A percentile compares a stretch with the other conserved stretches of the same genome.
These are phyloP conservation scores for Myioborus miniatus DNA, from an alignment of 2,797 vertebrate species.

Conservation along the genomic window DNA sequence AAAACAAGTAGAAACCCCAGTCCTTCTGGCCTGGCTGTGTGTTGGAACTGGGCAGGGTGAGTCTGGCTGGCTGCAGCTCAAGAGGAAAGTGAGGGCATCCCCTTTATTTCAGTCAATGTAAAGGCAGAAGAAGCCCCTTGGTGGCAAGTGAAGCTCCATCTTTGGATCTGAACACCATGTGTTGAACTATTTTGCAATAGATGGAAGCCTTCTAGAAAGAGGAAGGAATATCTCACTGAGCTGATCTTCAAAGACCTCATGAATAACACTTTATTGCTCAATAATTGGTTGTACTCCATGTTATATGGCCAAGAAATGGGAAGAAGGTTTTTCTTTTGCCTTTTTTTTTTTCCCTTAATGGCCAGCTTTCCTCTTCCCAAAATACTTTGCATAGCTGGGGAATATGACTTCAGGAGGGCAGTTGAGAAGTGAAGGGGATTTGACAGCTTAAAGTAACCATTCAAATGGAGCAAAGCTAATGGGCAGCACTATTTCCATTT, in stretches of 20 bases:
- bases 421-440: neutral
- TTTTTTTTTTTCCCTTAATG: neutral
- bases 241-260: neutral
- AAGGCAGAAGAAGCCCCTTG: neutral
- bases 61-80: neutral
- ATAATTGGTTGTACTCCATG: slow-evolving; percentile 2
- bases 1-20: neutral
- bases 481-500: slow-evolving; percentile 21
- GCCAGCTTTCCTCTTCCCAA: neutral
- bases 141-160: neutral
- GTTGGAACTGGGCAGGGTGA: neutral
- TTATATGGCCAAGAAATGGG: neutral
- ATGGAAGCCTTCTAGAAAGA: neutral
- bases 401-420: neutral
- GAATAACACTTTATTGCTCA: slow-evolving; percentile 31
- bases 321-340: neutral
- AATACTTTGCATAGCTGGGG: neutral
- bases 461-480: neutral
- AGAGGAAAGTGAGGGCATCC: neutral
- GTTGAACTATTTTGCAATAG: neutral
- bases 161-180: rapidly evolving
- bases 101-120: neutral
- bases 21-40: neutral
- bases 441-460: neutral
- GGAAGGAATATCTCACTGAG: neutral